Base-by-base conservation (phyloP, 2,888 invertebrate genomes). In the Cactoblastis cactorum region DNA sequence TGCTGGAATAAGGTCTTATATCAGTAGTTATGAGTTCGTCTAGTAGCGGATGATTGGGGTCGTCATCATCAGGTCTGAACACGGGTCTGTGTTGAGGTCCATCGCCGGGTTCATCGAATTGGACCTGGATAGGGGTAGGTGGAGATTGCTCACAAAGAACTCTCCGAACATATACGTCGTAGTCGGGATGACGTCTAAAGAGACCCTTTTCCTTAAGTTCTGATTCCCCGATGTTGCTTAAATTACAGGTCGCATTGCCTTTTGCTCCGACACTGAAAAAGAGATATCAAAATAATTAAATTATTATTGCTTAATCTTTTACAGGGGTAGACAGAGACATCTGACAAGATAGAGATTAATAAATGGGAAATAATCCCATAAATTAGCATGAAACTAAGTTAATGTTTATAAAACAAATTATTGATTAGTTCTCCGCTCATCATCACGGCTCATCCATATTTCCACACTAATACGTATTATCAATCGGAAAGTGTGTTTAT, bases 161-260 rank as follows among this genome's bases (percentile, higher is more conserved):
- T 3, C 85, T 60, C 28, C 88, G 63, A 1, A 83, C 71, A 55
- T 87, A 89, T 0, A 89, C 71, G 47, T 89, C 89, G 37, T 86
- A 87, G 55, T 89, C 88, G 0, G 87, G 85, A 50, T 89, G 75
- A 0, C 81, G 72, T 1, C 61, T 60, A 0, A 85, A 67, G 0
- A 77, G 54, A 11, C 66, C 75, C 22, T 77, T 76, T 1, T 82
- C 83, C 57, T 80, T 83, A 0, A 88, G 59, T 17, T 83, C 77
- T 41, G 80, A 82, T 49, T 86, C 86, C 4, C 71, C 69, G 2
- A 73, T 41, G 8, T 74, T 82, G 50, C 88, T 80, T 0, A 89
- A 71, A 49, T 88, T 74, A 51, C 89, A 89, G 0, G 88, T 87
- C 0, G 88, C 85, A 51, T 89, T 89, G 51, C 89, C 89, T 75